Percentiles rank a stretch among this genome's conserved stretches.
Conservation (phyloP, 2,888 invertebrate genomes). For the Hirtodrosophila trivittata region DNA sequence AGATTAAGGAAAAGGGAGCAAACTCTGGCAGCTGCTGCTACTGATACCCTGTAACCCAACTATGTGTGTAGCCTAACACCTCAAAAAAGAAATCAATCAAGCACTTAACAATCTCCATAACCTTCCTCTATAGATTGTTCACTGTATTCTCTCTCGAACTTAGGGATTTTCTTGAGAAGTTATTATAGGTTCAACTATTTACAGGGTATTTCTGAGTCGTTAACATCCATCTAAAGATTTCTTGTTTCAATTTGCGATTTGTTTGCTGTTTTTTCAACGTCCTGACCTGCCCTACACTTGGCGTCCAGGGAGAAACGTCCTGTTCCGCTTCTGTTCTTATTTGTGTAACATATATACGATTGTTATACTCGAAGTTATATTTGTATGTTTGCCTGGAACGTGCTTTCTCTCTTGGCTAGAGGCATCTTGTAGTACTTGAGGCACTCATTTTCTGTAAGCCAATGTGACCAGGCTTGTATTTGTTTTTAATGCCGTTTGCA, state of each 20-base stretch:
- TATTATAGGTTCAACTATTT: too few relatives aligned
- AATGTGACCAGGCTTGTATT: slow-evolving; percentile 37
- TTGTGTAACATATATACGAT: slow-evolving; percentile 31
- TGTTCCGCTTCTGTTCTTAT: slow-evolving; percentile 35
- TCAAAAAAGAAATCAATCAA: too few relatives aligned
- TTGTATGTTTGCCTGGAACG: slow-evolving; percentile 39
- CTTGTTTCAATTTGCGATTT: slow-evolving; percentile 72
- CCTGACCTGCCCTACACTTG: slow-evolving; percentile 26
- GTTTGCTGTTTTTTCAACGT: slow-evolving; percentile 30
- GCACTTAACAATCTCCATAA: too few relatives aligned
- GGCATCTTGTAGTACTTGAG: slow-evolving; percentile 36
- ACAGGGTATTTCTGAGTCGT: slow-evolving; percentile 2
- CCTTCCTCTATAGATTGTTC: too few relatives aligned
- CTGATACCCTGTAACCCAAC: slow-evolving; percentile 35
- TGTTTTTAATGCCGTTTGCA: slow-evolving; percentile 61
- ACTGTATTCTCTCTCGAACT: too few relatives aligned
- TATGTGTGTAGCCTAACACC: too few relatives aligned
- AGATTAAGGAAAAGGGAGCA: neutral
- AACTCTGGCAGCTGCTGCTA: slow-evolving; percentile 24
- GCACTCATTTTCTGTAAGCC: slow-evolving; percentile 9
- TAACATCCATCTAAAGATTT: neutral
- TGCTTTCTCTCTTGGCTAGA: slow-evolving; percentile 40
- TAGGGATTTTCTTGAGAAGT: too few relatives aligned
- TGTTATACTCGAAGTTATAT: slow-evolving; percentile 12
- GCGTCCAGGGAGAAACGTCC: slow-evolving; percentile 23